Percentiles rank a stretch among this genome's conserved stretches.
These are phyloP conservation scores for Lepus oiostolus DNA, from an alignment of 2,797 vertebrate species.

Conservation along the genomic window DNA sequence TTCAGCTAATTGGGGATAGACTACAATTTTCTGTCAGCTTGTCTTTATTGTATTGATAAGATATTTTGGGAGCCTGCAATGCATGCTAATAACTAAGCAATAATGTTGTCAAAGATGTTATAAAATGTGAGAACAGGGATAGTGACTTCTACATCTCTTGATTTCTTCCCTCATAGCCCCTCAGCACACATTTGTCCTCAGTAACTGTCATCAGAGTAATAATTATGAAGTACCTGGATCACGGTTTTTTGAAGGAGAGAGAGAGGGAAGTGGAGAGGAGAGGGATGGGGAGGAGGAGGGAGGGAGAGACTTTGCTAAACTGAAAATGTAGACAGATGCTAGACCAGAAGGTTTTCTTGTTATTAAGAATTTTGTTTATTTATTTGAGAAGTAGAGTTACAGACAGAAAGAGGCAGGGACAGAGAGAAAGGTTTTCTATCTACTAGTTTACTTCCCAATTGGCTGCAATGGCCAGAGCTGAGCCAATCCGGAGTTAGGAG, in stretches of 20 bases:
- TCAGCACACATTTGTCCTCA: not conserved
- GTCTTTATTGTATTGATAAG: conserved; percentile 77
- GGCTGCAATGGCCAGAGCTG: too few species aligned
- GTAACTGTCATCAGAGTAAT: conserved; percentile 49
- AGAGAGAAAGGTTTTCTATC: too few species aligned
- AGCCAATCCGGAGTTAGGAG: too few species aligned
- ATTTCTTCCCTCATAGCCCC: conserved; percentile 31
- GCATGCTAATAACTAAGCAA: conserved; percentile 57
- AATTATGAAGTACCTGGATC: conserved; percentile 6
- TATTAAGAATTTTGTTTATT: too few species aligned
- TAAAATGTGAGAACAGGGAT: conserved; percentile 44
- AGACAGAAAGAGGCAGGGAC: too few species aligned
- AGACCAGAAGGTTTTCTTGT: conserved; percentile 41
- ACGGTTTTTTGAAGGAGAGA: conserved; percentile 19
- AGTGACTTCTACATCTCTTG: conserved; percentile 40
- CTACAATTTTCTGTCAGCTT: conserved; percentile 68
- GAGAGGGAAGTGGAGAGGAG: not conserved
- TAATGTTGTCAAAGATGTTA: conserved; percentile 58
- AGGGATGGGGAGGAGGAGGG: not conserved
- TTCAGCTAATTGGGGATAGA: conserved; percentile 76
- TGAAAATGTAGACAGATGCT: conserved; percentile 17
- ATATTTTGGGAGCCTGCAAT: conserved; percentile 67
- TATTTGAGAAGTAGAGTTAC: too few species aligned
- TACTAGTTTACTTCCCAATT: too few species aligned
- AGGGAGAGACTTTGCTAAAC: conserved; percentile 3